These are phyloP conservation scores for Lycodopsis pacificus DNA, from an alignment of 2,797 vertebrate genomes.

Conservation along the genomic window DNA sequence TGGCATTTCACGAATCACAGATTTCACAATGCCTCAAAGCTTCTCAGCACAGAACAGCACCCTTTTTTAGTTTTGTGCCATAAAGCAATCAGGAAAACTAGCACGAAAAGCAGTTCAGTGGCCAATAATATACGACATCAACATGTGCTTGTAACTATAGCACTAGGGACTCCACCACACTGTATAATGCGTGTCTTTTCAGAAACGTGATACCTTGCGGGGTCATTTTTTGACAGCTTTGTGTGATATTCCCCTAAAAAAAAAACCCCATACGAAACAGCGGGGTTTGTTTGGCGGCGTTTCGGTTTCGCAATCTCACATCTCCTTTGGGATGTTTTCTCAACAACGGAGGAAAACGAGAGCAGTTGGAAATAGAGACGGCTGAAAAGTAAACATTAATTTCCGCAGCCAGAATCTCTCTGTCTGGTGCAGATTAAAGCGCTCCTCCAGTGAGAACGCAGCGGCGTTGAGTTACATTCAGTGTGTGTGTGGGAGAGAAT, in stretches of 20 bases:
- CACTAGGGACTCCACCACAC: not conserved
- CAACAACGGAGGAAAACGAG: slow-evolving; percentile 66
- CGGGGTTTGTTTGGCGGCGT: slow-evolving; percentile 49
- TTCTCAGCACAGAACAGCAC: too few species aligned
- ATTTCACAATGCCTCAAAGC: too few species aligned
- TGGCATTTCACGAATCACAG: too few species aligned
- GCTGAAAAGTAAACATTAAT: slow-evolving; percentile 81
- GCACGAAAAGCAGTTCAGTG: not conserved
- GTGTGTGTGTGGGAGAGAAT: slow-evolving; percentile 38
- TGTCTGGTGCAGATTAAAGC: slow-evolving; percentile 78
- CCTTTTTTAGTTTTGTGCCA: too few species aligned
- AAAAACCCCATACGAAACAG: slow-evolving; percentile 62
- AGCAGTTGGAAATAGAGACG: slow-evolving; percentile 73
- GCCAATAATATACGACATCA: slow-evolving; percentile 20
- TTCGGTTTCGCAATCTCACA: slow-evolving; percentile 58
- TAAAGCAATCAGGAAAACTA: too few species aligned
- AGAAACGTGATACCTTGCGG: slow-evolving; percentile 15
- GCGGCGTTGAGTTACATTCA: slow-evolving; percentile 61
- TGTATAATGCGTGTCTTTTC: slow-evolving; percentile 9
- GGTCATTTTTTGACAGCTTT: slow-evolving; percentile 49
- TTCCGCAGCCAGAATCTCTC: slow-evolving; percentile 74
- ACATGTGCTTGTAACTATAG: not conserved
- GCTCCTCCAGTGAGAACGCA: slow-evolving; percentile 51
- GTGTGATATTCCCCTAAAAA: slow-evolving; percentile 48
- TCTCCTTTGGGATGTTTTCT: slow-evolving; percentile 75